phyloP scores from a whole-genome alignment of 2,113 vertebrate genomes.

The Pollachius pollachius region DNA sequence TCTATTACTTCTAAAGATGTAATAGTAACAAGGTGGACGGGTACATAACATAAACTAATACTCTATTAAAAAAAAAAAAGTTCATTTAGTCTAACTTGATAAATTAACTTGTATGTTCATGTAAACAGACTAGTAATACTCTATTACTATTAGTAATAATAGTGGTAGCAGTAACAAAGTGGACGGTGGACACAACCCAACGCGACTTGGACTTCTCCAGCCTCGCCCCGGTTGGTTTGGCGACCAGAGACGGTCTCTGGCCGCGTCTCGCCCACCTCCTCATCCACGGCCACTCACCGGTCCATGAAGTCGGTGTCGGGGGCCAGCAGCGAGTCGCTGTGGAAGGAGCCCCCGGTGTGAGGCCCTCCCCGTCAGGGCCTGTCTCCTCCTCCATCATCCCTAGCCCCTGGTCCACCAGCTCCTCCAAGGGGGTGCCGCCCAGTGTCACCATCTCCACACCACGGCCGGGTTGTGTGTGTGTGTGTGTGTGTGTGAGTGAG shows the following conservation, averaged over 20 bases:
- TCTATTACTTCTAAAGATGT: too few species aligned
- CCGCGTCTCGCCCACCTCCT: not conserved
- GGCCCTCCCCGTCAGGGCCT: slow-evolving; percentile 42
- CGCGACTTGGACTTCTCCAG: too few species aligned
- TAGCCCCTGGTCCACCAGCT: slow-evolving; percentile 61
- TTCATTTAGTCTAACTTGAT: too few species aligned
- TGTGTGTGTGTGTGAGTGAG: slow-evolving; percentile 13
- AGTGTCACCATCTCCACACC: slow-evolving; percentile 17
- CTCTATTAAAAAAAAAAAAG: too few species aligned
- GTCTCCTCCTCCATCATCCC: slow-evolving; percentile 58
- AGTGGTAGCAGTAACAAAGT: too few species aligned
- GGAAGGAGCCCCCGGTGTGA: slow-evolving; percentile 56
- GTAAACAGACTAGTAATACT: too few species aligned
- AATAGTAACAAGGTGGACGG: too few species aligned
- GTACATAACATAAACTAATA: too few species aligned
- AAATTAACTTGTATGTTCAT: too few species aligned
- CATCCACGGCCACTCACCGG: slow-evolving; percentile 47
- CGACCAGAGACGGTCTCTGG: not conserved
- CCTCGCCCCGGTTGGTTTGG: too few species aligned
- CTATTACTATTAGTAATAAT: too few species aligned
- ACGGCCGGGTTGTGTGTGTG: slow-evolving; percentile 3
- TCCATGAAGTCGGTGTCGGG: slow-evolving; percentile 71
- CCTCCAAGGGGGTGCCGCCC: slow-evolving; percentile 55
- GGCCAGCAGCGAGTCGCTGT: slow-evolving; percentile 62
- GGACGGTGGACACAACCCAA: too few species aligned